Evolutionary conservation across 2,888 invertebrate genomes (phyloP).

Genomic region (Nowickia ferox): DNA sequence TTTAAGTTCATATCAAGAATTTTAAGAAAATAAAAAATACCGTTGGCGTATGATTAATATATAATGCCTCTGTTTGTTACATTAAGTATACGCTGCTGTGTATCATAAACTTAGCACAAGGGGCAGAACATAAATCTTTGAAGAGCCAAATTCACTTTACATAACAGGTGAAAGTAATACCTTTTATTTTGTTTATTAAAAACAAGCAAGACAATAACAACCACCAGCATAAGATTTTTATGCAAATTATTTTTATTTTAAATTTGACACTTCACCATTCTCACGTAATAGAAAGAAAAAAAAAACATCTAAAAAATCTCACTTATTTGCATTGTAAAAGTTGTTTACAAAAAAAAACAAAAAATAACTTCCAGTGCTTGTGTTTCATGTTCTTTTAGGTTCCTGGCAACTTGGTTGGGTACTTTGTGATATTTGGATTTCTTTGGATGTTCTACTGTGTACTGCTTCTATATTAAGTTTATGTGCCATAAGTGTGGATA

Average conservation of each 20-base stretch:
- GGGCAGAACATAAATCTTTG: neutral
- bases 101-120: too few species aligned
- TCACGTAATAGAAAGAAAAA: too few species aligned
- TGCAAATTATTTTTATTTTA: neutral
- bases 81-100: constrained; percentile 8
- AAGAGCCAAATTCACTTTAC: neutral
- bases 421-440: constrained; percentile 95
- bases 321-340: neutral
- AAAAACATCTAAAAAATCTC: neutral
- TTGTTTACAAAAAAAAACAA: neutral
- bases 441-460: constrained; percentile 95
- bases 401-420: constrained; percentile 95
- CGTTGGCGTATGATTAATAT: constrained; percentile 15
- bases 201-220: neutral
- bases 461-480: constrained; percentile 96
- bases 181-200: neutral
- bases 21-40: neutral
- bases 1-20: too few species aligned
- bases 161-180: neutral
- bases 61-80: neutral
- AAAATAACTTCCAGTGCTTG: neutral
- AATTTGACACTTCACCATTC: too few species aligned
- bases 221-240: neutral
- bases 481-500: constrained; percentile 95
- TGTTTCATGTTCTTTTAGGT: constrained; percentile 83